Conservation (phyloP, 2,797 vertebrate species). For the Pangasius mekongensis region DNA sequence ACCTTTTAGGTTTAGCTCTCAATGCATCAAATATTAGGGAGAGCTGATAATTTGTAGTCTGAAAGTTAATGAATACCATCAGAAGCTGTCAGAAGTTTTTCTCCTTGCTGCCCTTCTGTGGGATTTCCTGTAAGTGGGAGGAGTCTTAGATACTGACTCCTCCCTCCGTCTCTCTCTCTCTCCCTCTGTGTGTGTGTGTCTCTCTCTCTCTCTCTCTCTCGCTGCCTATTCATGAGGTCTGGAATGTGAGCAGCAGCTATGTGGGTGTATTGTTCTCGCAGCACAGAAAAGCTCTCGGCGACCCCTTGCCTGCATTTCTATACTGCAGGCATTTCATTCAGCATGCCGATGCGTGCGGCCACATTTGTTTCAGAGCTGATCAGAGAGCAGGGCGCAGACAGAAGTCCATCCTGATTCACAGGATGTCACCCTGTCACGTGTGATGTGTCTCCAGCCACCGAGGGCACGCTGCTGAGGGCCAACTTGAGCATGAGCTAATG, state of each 20-base stretch:
- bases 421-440: conserved; percentile 51
- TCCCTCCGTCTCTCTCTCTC: conserved; percentile 22
- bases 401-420: conserved; percentile 43
- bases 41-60: not conserved
- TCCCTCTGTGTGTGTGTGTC: not conserved
- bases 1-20: not conserved
- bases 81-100: conserved; percentile 10
- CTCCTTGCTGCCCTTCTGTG: conserved; percentile 2
- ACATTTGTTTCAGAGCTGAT: conserved; percentile 49
- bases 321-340: conserved; percentile 59
- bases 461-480: conserved; percentile 40
- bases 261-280: conserved; percentile 65
- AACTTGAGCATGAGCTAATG: conserved; percentile 50
- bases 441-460: conserved; percentile 48
- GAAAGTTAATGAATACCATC: conserved; percentile 34
- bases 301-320: conserved; percentile 47
- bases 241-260: conserved; percentile 66
- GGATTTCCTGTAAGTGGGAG: conserved; percentile 36
- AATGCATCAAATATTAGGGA: not conserved
- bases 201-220: conserved; percentile 43
- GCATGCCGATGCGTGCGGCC: conserved; percentile 47
- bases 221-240: conserved; percentile 58
- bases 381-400: conserved; percentile 8
- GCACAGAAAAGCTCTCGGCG: conserved; percentile 52
- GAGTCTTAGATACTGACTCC: conserved; percentile 21